Percentiles rank a stretch among this genome's conserved stretches.
Conservation (phyloP, 2,113 vertebrate genomes). For the Thryonomys swinderianus region DNA sequence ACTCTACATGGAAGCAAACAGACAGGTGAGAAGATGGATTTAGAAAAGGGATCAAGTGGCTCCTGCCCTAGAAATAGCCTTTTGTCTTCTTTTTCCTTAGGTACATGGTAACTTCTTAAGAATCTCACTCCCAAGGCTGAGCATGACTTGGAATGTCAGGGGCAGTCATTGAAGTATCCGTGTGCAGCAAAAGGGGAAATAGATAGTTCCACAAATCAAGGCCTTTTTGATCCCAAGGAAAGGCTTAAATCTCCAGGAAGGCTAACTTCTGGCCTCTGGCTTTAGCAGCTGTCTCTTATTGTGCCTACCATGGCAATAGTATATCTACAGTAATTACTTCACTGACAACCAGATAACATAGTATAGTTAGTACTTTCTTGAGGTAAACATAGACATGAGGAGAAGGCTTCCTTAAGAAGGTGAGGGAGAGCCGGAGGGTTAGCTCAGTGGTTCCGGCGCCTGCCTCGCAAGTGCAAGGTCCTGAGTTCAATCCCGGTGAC, state of each 20-base stretch:
- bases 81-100: slow-evolving; percentile 45
- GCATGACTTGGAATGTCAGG: slow-evolving; percentile 24
- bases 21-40: slow-evolving; percentile 89
- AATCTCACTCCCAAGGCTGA: slow-evolving; percentile 14
- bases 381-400: neutral
- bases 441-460: too few species aligned
- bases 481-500: too few species aligned
- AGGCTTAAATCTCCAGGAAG: slow-evolving; percentile 1
- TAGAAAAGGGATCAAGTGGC: neutral
- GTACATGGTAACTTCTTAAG: neutral
- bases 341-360: slow-evolving; percentile 45
- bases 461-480: too few species aligned
- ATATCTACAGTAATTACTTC: slow-evolving; percentile 25
- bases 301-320: neutral
- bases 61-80: neutral
- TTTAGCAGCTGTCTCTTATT: slow-evolving; percentile 7
- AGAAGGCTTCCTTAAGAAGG: slow-evolving; percentile 22
- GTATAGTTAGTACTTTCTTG: slow-evolving; percentile 3
- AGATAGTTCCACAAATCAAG: neutral
- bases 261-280: neutral
- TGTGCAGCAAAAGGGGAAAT: neutral
- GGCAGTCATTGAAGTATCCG: neutral
- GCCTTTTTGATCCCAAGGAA: slow-evolving; percentile 1
- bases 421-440: too few species aligned
- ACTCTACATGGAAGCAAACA: slow-evolving; percentile 96